Evolutionary conservation across 1,140 invertebrate species (phyloP).

Genomic region (silkworm (Bombyx mori)): ASM3026992v2 NC_085119.1:10397501-10398000

Average conservation of each 20-base stretch:
- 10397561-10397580: constrained; percentile 75
- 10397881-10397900: no score
- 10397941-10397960: no score
- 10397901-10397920: no score
- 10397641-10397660: constrained; percentile 82
- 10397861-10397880: no score
- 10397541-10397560: constrained; percentile 87
- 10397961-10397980: no score
- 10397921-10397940: no score
- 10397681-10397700: constrained; percentile 85
- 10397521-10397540: constrained; percentile 78
- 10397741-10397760: constrained; percentile 83
- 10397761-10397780: no score
- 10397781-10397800: no score
- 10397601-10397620: constrained; percentile 80
- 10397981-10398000: no score
- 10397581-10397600: constrained; percentile 76
- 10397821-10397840: no score
- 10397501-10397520: neutral
- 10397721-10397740: constrained; percentile 95
- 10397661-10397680: constrained; percentile 86
- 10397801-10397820: no score
- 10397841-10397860: no score
- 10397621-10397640: constrained; percentile 82
- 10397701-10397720: constrained; percentile 99